Evolutionary conservation across 2,888 invertebrate genomes (phyloP), one percentile per base, ranked within the genome.

Genomic region (Dynastes maya): DNA sequence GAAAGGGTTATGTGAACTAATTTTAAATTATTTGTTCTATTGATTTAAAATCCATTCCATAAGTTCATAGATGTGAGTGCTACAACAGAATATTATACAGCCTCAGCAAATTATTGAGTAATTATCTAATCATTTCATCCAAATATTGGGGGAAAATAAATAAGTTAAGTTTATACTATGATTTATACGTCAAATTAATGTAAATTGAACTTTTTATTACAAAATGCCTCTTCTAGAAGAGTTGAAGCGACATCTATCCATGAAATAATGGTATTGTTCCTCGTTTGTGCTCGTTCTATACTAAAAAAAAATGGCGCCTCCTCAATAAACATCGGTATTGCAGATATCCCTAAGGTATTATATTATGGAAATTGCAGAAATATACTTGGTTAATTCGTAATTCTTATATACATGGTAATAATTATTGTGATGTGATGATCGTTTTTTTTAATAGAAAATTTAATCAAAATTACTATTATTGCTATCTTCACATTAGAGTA

Each of bases 1-100:
- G 13, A 68, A 51, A 68, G 49, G 67, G 67, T 68, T 68, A 68
- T 68, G 67, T 68, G 27, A 68, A 27, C 8, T 49, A 51, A 49
- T 49, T 61, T 61, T 49, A 49, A 68, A 51, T 68, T 16, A 65
- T 40, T n/a, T 16, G 65, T 16, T 68, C 27, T 68, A 68, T 68
- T 51, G 67, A 68, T 68, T 68, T 3, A 68, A 6, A 49, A 11
- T 68, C 27, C 27, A 51, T 68, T 53, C 16, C 37, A 65, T 16
- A 16, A 65, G n/a, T 40, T 40, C 29, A 2, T 37, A 64, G 27
- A n/a, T n/a, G 8, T 32, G 2, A 65, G 13, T 65, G 16, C 67
- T 68, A 49, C 49, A 68, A 68, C n/a, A 68, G 4, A 68, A 27
- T 68, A 65, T 13, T 9, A 40, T n/a, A 68, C 11, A 27, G 45